Evolutionary conservation across 35 echinoderm and acorn worm genomes (phyloP).

Genomic region (Patiria miniata): DNA sequence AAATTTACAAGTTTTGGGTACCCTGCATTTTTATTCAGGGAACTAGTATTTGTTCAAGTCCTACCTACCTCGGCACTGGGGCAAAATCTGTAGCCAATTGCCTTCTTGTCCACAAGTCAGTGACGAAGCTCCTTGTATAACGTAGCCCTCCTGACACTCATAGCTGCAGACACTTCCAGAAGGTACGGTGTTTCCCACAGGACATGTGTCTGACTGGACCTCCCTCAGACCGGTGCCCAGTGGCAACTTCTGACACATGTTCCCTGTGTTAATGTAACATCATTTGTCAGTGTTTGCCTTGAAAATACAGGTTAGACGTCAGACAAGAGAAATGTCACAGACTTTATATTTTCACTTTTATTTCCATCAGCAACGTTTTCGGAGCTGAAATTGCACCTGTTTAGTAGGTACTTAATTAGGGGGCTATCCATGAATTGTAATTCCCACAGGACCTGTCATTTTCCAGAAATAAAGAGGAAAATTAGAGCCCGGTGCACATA

Average conservation of each 20-base stretch:
- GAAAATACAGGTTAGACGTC: not conserved
- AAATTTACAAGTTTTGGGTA: too few species aligned
- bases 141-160: conserved; percentile 14
- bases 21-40: too few species aligned
- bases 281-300: not conserved
- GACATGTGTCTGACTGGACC: not conserved
- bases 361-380: too few species aligned
- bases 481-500: too few species aligned
- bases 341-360: not conserved
- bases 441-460: too few species aligned
- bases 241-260: not conserved
- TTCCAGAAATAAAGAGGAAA: too few species aligned
- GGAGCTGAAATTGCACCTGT: too few species aligned
- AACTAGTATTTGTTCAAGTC: too few species aligned
- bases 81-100: conserved; percentile 12
- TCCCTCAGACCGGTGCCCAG: not conserved
- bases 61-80: conserved; percentile 38
- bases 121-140: conserved; percentile 22
- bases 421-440: too few species aligned
- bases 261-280: not conserved
- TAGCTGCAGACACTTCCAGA: conserved; percentile 5
- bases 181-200: not conserved
- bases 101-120: conserved; percentile 11
- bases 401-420: too few species aligned
- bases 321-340: not conserved